Percentiles rank a stretch among this genome's conserved stretches.
Evolutionary conservation across 2,113 vertebrate genomes (phyloP).

Genomic region (Paedocypris sp.): DNA sequence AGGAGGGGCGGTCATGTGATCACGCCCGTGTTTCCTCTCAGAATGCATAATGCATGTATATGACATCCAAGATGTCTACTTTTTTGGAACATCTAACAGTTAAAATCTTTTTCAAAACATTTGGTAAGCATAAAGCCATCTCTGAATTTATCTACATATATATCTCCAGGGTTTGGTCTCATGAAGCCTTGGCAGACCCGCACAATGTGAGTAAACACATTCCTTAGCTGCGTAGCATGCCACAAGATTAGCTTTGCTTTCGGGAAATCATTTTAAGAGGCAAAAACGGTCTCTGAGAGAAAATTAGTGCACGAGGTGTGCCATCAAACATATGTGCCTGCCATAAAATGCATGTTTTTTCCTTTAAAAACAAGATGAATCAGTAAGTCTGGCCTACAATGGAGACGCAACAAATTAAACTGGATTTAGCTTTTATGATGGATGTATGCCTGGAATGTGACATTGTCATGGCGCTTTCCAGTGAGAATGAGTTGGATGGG

Average conservation of each 20-base stretch:
- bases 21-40: not conserved
- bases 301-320: constrained; percentile 40
- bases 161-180: constrained; percentile 31
- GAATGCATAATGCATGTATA: too few relatives aligned
- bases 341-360: not conserved
- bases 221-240: constrained; percentile 36
- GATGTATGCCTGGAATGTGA: not conserved
- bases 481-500: not conserved
- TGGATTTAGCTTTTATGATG: not conserved
- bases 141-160: not conserved
- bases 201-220: constrained; percentile 44
- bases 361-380: not conserved
- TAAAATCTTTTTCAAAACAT: too few relatives aligned
- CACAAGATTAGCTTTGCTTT: constrained; percentile 36
- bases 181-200: constrained; percentile 24
- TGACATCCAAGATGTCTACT: too few relatives aligned
- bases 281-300: constrained; percentile 16
- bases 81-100: not conserved
- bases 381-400: not conserved
- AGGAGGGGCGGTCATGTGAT: not conserved
- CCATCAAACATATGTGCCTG: constrained; percentile 19
- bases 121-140: not conserved
- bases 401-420: not conserved
- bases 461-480: not conserved
- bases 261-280: constrained; percentile 24